Evolutionary conservation across 2,888 invertebrate genomes (phyloP).

Genomic region (Timema podura): DNA sequence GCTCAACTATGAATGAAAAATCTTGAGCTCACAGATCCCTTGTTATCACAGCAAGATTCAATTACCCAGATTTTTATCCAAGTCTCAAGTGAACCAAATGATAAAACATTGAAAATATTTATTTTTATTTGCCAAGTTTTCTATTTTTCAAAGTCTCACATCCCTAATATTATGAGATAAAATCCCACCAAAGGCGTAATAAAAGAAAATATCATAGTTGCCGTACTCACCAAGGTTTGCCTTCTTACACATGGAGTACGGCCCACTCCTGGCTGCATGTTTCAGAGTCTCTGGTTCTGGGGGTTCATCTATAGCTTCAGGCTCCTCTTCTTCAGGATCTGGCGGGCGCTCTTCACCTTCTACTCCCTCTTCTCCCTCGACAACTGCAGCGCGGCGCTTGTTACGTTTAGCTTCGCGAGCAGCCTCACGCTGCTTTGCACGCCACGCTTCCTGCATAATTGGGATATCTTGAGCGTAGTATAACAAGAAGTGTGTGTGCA

Average conservation of each 20-base stretch:
- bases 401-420: slow-evolving; percentile 53
- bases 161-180: too few relatives aligned
- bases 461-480: slow-evolving; percentile 85
- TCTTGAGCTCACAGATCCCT: too few relatives aligned
- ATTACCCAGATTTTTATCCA: too few relatives aligned
- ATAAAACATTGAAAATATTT: too few relatives aligned
- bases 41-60: too few relatives aligned
- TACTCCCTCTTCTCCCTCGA: slow-evolving; percentile 41
- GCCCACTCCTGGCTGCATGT: slow-evolving; percentile 81
- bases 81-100: too few relatives aligned
- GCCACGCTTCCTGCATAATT: slow-evolving; percentile 73
- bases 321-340: slow-evolving; percentile 61
- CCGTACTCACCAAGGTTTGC: slow-evolving; percentile 67
- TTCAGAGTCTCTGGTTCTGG: slow-evolving; percentile 61
- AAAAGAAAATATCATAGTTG: not conserved
- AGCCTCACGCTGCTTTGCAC: slow-evolving; percentile 61
- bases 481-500: slow-evolving; percentile 87
- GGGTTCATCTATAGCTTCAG: slow-evolving; percentile 47
- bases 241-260: slow-evolving; percentile 81
- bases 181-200: too few relatives aligned
- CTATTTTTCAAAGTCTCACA: too few relatives aligned
- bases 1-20: too few relatives aligned
- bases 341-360: slow-evolving; percentile 37
- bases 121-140: too few relatives aligned
- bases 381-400: slow-evolving; percentile 34